Evolutionary conservation across 1,140 invertebrate genomes (phyloP), one percentile per base, ranked within the genome.

Genomic region (Drosophila pseudoananassae): DNA sequence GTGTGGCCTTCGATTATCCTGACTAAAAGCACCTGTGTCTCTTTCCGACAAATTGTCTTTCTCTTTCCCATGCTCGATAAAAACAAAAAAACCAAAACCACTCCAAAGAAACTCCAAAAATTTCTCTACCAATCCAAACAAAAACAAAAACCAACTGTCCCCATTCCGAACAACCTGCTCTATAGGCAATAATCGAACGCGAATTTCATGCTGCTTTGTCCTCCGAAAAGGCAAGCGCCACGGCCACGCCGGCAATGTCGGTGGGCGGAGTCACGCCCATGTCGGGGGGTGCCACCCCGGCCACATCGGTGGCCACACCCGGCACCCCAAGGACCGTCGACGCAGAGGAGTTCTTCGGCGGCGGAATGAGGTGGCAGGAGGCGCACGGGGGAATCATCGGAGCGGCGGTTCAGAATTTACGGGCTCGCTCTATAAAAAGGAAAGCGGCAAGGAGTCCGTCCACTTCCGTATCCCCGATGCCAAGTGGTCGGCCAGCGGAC

Each of bases 201-300:
- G 90, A 92, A 92, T 92, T 92, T 88, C 71, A 90, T 74, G 88
- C 90, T 80, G 91, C 84, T 81, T 84, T 92, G 73, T 91, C 87
- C 68, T 91, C 87, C 73, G 84, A 90, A 89, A 92, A 92, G 90
- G 80, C 83, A 72, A 90, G 80, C 58, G 69, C 69, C 55, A 65
- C 66, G 7, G 51, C 57, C 64, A 88, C 79, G 9, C 71, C 80
- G 36, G 64, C 71, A 40, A 80, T 72, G 69, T 74, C 71, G 29
- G 63, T 81, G 77, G 68, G 75, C 23, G 61, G 63, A 17, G 79
- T 79, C 5, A 76, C 87, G 25, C 74, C 87, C 27, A 74, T 65
- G 71, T 53, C 60, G 40, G 20, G 25, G 23, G 60, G 65, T 38
- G 47, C 59, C 12, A 50, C 60, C 9, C 54, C 65, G 14, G 47